A percentile compares a stretch with the other conserved stretches of the same genome.
These are phyloP conservation scores for Psammodynastes pulverulentus DNA, from an alignment of 2,113 vertebrate species.

Conservation along the genomic window DNA sequence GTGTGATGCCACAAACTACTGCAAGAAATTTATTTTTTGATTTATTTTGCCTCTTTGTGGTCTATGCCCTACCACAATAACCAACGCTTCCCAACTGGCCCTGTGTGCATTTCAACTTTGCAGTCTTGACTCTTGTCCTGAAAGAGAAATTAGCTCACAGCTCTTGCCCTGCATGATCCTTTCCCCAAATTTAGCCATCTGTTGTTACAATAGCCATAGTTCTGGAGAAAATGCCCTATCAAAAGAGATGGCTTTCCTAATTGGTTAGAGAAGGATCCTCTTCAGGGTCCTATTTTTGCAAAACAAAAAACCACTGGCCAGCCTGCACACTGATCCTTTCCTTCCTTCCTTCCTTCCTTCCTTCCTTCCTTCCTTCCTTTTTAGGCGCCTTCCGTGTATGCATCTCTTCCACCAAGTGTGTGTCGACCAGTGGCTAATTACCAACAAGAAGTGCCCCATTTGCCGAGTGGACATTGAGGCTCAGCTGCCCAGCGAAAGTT, in stretches of 20 bases:
- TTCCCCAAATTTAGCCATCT: not conserved
- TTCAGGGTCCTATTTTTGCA: not conserved
- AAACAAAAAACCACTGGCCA: no score
- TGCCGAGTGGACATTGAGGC: slow-evolving; percentile 99
- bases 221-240: not conserved
- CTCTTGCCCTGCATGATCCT: not conserved
- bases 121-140: not conserved
- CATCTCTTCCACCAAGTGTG: slow-evolving; percentile 99
- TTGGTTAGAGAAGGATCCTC: not conserved
- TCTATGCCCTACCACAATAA: not conserved
- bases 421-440: slow-evolving; percentile 98
- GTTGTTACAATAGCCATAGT: not conserved
- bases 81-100: not conserved
- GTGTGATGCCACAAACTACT: not conserved
- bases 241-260: not conserved
- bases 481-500: slow-evolving; percentile 98
- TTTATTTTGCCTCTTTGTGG: not conserved
- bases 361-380: slow-evolving; percentile 8
- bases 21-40: not conserved
- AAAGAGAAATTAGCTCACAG: not conserved
- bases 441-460: slow-evolving; percentile 99
- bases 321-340: not conserved
- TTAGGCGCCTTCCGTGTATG: slow-evolving; percentile 97
- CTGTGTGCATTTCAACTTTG: not conserved
- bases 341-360: not conserved